Conservation (phyloP, 2,888 invertebrate genomes). For the Gerris lacustris region DNA sequence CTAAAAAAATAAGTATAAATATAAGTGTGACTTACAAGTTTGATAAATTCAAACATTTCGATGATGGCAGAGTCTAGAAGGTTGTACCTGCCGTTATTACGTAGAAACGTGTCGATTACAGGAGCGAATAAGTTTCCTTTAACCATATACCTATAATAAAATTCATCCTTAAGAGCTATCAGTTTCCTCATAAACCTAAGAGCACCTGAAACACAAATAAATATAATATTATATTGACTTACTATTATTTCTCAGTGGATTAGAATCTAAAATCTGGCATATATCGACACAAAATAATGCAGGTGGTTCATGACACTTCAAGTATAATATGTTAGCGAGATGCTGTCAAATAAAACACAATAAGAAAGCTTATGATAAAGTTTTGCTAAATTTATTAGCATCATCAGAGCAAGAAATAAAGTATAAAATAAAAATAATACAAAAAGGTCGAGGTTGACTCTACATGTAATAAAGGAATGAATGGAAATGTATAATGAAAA, state of each 20-base stretch:
- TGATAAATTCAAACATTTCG: slow-evolving; percentile 98
- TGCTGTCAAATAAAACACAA: too few relatives aligned
- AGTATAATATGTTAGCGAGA: too few relatives aligned
- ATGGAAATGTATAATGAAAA: too few relatives aligned
- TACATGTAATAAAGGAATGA: too few relatives aligned
- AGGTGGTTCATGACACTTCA: too few relatives aligned
- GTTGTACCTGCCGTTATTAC: slow-evolving; percentile 96
- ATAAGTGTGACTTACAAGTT: slow-evolving; percentile 46
- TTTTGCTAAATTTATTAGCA: too few relatives aligned
- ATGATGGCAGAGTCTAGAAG: slow-evolving; percentile 96
- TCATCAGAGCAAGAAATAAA: too few relatives aligned
- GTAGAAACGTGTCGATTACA: slow-evolving; percentile 88
- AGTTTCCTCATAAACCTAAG: slow-evolving; percentile 94
- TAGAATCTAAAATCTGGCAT: too few relatives aligned
- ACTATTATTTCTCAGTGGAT: slow-evolving; percentile 2
- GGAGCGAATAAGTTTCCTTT: slow-evolving; percentile 90
- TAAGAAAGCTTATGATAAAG: too few relatives aligned
- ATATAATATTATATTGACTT: background rate
- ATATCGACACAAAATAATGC: too few relatives aligned
- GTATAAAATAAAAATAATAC: too few relatives aligned
- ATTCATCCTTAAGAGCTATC: slow-evolving; percentile 93
- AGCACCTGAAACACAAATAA: slow-evolving; percentile 48
- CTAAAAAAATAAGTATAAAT: background rate
- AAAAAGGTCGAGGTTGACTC: too few relatives aligned
- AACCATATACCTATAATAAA: slow-evolving; percentile 92